These are phyloP conservation scores for Goniozus legneri DNA, from an alignment of 1,140 invertebrate genomes.

Conservation along the genomic window DNA sequence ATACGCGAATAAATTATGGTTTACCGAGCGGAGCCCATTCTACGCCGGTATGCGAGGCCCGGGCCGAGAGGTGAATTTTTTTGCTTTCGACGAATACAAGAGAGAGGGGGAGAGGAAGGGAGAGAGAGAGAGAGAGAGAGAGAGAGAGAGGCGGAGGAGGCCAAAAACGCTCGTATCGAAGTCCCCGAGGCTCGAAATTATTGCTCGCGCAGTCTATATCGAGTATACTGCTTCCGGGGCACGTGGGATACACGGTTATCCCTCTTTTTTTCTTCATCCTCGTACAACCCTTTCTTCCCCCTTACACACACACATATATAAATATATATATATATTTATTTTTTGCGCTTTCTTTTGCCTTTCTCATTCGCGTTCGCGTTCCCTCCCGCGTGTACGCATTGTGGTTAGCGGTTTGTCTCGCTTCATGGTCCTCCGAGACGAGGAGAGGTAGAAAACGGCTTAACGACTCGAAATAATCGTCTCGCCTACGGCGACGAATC, in stretches of 20 bases:
- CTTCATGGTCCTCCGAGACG: conserved; percentile 27
- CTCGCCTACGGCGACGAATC: conserved; percentile 14
- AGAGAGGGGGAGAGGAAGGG: too few species aligned
- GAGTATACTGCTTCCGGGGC: conserved; percentile 7
- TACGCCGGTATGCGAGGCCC: too few species aligned
- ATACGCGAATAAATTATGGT: conserved; percentile 25
- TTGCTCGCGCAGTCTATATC: conserved; percentile 7
- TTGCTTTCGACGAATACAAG: too few species aligned
- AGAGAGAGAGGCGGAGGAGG: neutral
- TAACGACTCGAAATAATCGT: conserved; percentile 27
- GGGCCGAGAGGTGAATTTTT: too few species aligned
- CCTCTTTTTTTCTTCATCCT: too few species aligned
- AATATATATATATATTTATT: too few species aligned
- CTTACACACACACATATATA: too few species aligned
- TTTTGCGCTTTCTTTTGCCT: neutral
- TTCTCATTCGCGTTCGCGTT: conserved; percentile 1
- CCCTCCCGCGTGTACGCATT: conserved; percentile 19
- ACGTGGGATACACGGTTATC: conserved; percentile 2
- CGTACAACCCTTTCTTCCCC: neutral
- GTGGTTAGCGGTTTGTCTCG: conserved; percentile 34
- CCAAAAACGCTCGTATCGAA: too few species aligned
- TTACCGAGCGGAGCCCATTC: too few species aligned
- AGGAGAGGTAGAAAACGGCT: conserved; percentile 20
- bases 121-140: neutral
- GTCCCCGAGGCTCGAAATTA: conserved; percentile 15